Evolutionary conservation across 2,113 vertebrate species (phyloP), one percentile per base, ranked within the genome.

Genomic region (Bujurquina vittata): DNA sequence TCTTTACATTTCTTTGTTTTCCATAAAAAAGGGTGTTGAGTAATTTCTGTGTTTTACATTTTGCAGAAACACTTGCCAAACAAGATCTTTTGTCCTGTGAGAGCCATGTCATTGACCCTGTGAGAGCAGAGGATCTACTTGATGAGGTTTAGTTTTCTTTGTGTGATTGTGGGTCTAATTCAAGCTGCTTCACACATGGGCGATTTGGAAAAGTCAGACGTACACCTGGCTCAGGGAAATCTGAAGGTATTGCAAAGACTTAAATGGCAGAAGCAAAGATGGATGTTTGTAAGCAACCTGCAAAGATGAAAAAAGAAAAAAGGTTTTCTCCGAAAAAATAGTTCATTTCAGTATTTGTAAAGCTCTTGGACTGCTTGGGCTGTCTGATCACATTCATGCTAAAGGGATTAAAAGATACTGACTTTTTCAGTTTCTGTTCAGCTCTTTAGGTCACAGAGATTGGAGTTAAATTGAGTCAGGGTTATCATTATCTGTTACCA

Each of bases 141-240:
- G 10, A 46, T 54, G 69, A 77, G 75, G 37, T 79, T 77, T 60
- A 55, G 33, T 76, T 80, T 55, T 37, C 77, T 5, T 23, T 77
- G 29, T 59, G 72, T 77, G 37, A 79, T 60, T 54, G 54, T 10
- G 74, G 3, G 5, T 72, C 35, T 87, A 82, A 85, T 84, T 56
- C 57, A 23, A 74, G 20, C 26, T 65, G 46, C 49, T 58, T 26
- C 29, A 78, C 57, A 69, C 63, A 31, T 15, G 22, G 57, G 58
- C n/a, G 76, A 84, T 87, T 83, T 83, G 26, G 18, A 76, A 86
- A 77, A 82, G 67, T 75, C 78, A 63, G 75, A 35, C 18, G 56
- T 55, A 37, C 62, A 12, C 23, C 22, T 69, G 15, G 80, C 17
- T 54, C 31, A 18, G 20, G 55, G 14, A 69, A 80, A 77, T 60